Evolutionary conservation across 2,113 vertebrate genomes (phyloP).

Genomic region (Herpetotheres cachinnans): DNA sequence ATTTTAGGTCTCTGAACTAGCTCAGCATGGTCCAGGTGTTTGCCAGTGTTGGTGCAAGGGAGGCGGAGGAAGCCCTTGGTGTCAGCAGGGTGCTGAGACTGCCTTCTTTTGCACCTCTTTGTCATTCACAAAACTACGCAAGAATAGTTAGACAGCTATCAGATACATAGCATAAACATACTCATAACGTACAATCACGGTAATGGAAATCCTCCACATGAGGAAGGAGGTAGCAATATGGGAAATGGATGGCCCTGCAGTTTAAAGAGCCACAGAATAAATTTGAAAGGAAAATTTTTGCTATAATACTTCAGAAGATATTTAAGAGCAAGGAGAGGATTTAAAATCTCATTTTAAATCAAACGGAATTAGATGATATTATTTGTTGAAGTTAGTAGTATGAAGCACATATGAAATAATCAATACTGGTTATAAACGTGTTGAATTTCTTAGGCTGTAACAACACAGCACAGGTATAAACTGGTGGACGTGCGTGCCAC

Average conservation of each 20-base stretch:
- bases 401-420: background rate
- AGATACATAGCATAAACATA: background rate
- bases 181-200: fast-evolving
- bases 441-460: background rate
- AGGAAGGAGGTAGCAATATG: background rate
- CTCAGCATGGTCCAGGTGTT: background rate
- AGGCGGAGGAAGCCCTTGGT: background rate
- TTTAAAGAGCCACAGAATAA: background rate
- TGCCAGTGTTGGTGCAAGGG: background rate
- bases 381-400: background rate
- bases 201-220: background rate
- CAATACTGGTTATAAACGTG: background rate
- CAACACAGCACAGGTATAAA: background rate
- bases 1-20: background rate
- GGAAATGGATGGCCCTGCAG: background rate
- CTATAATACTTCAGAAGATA: background rate
- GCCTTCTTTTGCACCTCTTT: background rate
- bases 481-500: fast-evolving
- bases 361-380: background rate
- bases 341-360: background rate
- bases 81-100: too few species aligned
- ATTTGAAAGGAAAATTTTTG: background rate
- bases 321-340: background rate
- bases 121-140: background rate
- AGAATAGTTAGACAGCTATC: background rate